Conservation (phyloP, 2,113 vertebrate species). For the Ivindomyrus marchei region DNA sequence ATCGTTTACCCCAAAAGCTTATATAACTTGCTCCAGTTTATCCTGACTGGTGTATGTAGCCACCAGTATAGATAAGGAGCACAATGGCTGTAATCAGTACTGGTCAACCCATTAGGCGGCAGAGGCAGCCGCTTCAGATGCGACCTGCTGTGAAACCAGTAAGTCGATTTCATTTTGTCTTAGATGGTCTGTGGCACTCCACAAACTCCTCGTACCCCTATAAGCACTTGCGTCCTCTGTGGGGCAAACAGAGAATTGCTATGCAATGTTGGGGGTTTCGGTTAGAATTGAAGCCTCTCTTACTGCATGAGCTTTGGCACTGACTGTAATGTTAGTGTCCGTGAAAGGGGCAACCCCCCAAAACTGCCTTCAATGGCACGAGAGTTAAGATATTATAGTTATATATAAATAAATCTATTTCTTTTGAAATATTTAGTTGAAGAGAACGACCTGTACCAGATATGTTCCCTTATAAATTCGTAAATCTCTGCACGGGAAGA, state of each 20-base stretch:
- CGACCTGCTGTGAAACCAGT: neutral
- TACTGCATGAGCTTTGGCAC: neutral
- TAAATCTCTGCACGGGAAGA: slow-evolving; percentile 7
- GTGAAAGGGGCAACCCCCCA: neutral
- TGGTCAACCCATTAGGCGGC: neutral
- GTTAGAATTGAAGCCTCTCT: neutral
- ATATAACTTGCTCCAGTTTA: neutral
- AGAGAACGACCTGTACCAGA: neutral
- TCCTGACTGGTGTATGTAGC: neutral
- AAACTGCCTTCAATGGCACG: neutral
- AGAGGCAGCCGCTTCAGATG: neutral
- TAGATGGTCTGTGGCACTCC: no score
- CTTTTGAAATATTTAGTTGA: neutral
- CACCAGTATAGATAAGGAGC: neutral
- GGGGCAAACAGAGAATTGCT: neutral
- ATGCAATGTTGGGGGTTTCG: neutral
- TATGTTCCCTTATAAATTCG: neutral
- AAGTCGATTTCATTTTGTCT: neutral
- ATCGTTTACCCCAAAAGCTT: neutral
- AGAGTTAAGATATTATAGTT: neutral
- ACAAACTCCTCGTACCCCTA: neutral
- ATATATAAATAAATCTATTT: neutral
- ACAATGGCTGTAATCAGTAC: neutral
- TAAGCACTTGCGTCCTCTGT: neutral
- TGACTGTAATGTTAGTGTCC: neutral